Evolutionary conservation across 2,113 vertebrate species (phyloP), one percentile per base, ranked within the genome.

Genomic region (Myanophis thanlyinensis): DNA sequence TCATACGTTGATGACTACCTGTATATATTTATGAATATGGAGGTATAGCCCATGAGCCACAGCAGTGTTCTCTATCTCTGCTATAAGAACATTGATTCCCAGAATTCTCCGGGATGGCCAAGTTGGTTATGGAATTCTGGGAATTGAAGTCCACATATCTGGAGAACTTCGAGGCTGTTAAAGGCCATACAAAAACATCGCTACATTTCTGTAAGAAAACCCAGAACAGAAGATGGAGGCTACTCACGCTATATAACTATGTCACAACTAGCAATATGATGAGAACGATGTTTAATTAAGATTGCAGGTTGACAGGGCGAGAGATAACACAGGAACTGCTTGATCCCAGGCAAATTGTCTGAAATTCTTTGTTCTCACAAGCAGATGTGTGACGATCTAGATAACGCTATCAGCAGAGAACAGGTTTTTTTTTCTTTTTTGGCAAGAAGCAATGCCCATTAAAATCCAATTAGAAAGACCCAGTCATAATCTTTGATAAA

Each of bases 381-480:
- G 88, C 88, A 93, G 53, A 62, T 93, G 88, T 46, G 49, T 22
- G 53, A 46, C 12, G 88, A 93, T 93, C 92, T 85, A 5, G 80
- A 93, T 89, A 93, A 15, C 1, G 80, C 88, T 93, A 93, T 86
- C 92, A 62, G 88, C 80, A 59, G n/a, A 6, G 15, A 93, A 44
- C 92, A 93, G 23, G n/a, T n/a, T n/a, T 25, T 56, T 25, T 56
- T 56, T 25, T 53, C 5, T 73, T 53, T 90, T 88, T 56, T 49
- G n/a, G 4, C 40, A 56, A 11, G 88, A 46, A 80, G 89, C 23
- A 40, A 48, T 86, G 92, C 52, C 92, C 85, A 92, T 92, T 92
- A 92, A 92, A 90, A 89, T 89, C 88, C 59, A 92, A 92, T 92
- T 92, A 89, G 73, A 44, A 85, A 89, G 88, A 35, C 80, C n/a